A percentile compares a stretch with the other conserved stretches of the same genome.
Evolutionary conservation across 2,113 vertebrate species (phyloP).

Genomic region (Epinephelus cyanopodus): DNA sequence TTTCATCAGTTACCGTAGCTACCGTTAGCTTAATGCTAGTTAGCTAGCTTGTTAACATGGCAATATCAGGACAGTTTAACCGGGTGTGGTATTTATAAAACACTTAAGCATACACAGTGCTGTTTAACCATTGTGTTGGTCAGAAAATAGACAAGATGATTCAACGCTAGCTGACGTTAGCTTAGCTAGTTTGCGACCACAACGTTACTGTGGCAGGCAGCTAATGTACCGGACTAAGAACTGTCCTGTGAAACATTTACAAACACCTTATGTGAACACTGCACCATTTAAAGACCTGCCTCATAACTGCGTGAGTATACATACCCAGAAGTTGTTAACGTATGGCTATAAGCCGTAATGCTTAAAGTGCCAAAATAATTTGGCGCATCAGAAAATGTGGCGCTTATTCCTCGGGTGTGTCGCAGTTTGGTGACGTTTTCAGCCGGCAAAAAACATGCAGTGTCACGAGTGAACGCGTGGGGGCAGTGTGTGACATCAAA

Average conservation of each 20-base stretch:
- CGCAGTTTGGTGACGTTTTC: slow-evolving; percentile 60
- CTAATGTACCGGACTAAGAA: neutral
- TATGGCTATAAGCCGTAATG: neutral
- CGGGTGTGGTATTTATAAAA: neutral
- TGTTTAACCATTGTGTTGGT: neutral
- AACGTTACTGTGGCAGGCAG: neutral
- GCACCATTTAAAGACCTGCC: fast-evolving
- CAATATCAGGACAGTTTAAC: fast-evolving
- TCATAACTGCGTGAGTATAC: neutral
- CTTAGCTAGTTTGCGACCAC: neutral
- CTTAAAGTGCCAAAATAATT: slow-evolving; percentile 15
- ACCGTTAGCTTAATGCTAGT: neutral
- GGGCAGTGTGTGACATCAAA: slow-evolving; percentile 17
- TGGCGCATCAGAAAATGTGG: slow-evolving; percentile 64
- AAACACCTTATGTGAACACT: neutral
- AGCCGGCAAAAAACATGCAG: fast-evolving
- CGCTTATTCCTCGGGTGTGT: slow-evolving; percentile 48
- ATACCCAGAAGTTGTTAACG: slow-evolving; percentile 21
- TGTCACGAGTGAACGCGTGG: neutral
- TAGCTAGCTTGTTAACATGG: neutral
- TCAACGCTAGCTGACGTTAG: neutral
- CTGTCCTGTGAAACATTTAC: neutral
- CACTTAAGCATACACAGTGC: fast-evolving
- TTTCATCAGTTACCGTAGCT: neutral
- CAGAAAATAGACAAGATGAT: neutral